phyloP scores from a whole-genome alignment of 2,113 vertebrate genomes.

The Paracanthobrama guichenoti region DNA sequence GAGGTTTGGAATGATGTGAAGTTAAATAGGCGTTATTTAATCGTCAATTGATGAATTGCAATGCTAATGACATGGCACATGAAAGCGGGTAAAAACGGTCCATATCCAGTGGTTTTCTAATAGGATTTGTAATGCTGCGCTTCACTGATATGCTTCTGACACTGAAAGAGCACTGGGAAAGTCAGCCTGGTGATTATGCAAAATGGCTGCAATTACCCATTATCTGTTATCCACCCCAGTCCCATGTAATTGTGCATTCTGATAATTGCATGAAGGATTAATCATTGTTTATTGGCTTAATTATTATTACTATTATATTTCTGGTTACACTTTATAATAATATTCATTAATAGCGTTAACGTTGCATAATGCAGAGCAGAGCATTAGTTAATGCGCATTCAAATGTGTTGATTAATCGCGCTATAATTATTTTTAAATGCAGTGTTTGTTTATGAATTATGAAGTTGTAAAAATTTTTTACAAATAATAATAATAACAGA shows the following conservation, averaged over 20 bases:
- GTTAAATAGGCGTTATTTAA: constrained; percentile 80
- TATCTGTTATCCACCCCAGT: constrained; percentile 59
- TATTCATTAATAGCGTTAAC: constrained; percentile 1
- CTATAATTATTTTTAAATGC: too few species aligned
- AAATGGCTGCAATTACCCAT: constrained; percentile 61
- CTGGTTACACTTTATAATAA: constrained; percentile 26
- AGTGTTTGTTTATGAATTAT: too few species aligned
- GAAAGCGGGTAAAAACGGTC: constrained; percentile 82
- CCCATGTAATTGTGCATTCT: constrained; percentile 65
- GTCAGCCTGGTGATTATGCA: constrained; percentile 63
- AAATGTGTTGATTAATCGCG: background rate
- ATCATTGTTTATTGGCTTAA: constrained; percentile 56
- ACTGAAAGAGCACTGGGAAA: constrained; percentile 54
- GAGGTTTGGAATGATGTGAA: constrained; percentile 28
- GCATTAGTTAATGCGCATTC: background rate
- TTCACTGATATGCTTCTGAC: constrained; percentile 73
- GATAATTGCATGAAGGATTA: constrained; percentile 67
- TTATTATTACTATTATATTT: constrained; percentile 50
- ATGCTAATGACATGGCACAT: constrained; percentile 86
- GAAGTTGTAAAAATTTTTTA: background rate
- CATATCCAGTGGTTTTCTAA: constrained; percentile 91
- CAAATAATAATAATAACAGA: background rate
- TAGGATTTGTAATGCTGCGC: constrained; percentile 91
- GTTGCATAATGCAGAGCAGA: background rate
- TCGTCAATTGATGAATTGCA: constrained; percentile 86